Conservation (phyloP, 2,888 invertebrate genomes). For the Bombylius major region DNA sequence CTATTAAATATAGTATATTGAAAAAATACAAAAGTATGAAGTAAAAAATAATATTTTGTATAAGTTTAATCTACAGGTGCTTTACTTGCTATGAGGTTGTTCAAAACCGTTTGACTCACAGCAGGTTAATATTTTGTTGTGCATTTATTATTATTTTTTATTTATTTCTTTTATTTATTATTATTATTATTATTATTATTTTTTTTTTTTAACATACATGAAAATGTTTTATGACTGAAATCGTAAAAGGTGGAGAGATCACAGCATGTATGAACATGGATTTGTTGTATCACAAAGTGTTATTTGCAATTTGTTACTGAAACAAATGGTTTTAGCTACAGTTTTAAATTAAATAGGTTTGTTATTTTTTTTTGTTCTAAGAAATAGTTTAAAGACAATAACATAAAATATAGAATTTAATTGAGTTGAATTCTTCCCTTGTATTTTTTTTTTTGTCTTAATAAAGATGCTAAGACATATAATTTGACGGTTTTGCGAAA, state of each 20-base stretch:
- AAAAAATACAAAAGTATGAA: too few relatives aligned
- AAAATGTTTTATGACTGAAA: conserved; percentile 7
- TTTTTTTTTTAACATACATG: neutral
- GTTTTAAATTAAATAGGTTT: neutral
- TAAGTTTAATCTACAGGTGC: conserved; percentile 2
- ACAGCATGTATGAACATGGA: conserved; percentile 5
- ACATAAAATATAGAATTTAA: too few relatives aligned
- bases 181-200: neutral
- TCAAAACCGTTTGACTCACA: conserved; percentile 4
- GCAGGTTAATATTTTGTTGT: conserved; percentile 6
- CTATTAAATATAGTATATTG: too few relatives aligned
- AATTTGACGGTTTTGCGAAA: too few relatives aligned
- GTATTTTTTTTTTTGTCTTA: too few relatives aligned
- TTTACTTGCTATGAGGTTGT: conserved; percentile 7
- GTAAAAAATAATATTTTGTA: too few relatives aligned
- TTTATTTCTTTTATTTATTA: too few relatives aligned
- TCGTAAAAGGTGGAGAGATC: conserved; percentile 1
- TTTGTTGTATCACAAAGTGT: conserved; percentile 6
- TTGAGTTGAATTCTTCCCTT: too few relatives aligned
- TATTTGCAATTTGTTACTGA: conserved; percentile 8
- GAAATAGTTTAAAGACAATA: too few relatives aligned
- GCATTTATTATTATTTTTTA: neutral
- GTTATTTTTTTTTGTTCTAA: neutral
- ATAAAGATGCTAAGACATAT: too few relatives aligned
- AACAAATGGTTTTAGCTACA: neutral